Base-by-base conservation (phyloP, 2,888 invertebrate genomes). In the Ommatoiulus sabulosus region DNA sequence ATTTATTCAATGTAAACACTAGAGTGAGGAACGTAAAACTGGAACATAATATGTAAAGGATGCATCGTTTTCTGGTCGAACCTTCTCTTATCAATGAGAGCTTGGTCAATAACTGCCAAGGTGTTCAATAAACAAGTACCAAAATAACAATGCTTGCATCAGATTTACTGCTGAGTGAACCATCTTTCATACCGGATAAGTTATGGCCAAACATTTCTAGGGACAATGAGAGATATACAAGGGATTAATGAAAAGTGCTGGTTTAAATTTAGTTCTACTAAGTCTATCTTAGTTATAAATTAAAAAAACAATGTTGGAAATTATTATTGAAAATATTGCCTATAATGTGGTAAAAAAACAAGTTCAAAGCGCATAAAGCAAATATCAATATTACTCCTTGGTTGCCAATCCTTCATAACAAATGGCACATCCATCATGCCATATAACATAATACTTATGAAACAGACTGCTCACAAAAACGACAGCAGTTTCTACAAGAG, bases 191-290 rank as follows among this genome's bases (percentile, higher is more conserved):
- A 4, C 5, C 8, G 84, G 84, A 44, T 44, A 84, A 12, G 15
- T 84, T 84, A 84, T 35, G 84, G 84, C 84, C 84, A 84, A 35
- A 84, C 84, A 84, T 84, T 84, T 84, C 84, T 84, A 84, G n/a
- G 35, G 84, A 84, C 84, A 44, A 84, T 8, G 84, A 84, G 84
- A 84, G 84, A 84, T 44, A 35, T 15, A 35, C 43, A 84, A 20
- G 43, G 6, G 43, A 84, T 84, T 84, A 84, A n/a, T 84, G 43
- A 3, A 43, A 43, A 44, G 24, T 6, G 15, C 3, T 5, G 24
- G 44, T 35, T 84, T 84, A 84, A 44, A 63, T n/a, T 63, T 63
- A 63, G 63, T n/a, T 6, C 4, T n/a, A 7, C 7, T 17, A 17
- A 63, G 15, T 63, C 17, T 3, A 63, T 46, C 46, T 46, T 7